Percentiles rank a stretch among this genome's conserved stretches.
Conservation (phyloP, 2,113 vertebrate genomes). For the Dolichallabes microphthalmus region DNA sequence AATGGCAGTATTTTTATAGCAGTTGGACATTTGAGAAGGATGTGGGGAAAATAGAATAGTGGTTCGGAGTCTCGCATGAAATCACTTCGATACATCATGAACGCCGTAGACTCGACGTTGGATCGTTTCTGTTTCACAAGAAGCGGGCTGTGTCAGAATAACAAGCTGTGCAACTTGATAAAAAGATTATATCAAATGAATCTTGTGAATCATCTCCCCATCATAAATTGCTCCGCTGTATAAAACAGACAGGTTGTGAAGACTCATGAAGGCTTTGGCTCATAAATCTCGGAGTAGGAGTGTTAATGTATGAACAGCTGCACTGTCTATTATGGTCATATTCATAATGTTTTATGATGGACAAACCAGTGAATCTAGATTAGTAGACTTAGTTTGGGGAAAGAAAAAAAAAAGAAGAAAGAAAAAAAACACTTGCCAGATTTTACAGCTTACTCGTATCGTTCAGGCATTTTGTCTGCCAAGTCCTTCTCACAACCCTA, state of each 20-base stretch:
- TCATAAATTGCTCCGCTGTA: not conserved
- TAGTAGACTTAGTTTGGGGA: not conserved
- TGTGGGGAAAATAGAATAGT: not conserved
- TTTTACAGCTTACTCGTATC: slow-evolving; percentile 18
- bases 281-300: slow-evolving; percentile 5
- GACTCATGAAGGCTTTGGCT: not conserved
- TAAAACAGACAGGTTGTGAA: not conserved
- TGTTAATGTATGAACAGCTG: slow-evolving; percentile 17
- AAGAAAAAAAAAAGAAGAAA: no score
- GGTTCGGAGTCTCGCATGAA: not conserved
- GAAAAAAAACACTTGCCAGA: not conserved
- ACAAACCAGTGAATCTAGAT: slow-evolving; percentile 14
- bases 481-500: slow-evolving; percentile 54
- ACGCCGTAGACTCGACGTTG: not conserved
- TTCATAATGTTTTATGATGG: slow-evolving; percentile 17
- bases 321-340: slow-evolving; percentile 11
- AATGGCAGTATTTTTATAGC: not conserved
- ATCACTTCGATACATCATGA: not conserved
- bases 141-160: not conserved
- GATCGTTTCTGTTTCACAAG: not conserved
- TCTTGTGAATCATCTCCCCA: not conserved
- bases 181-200: not conserved
- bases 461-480: slow-evolving; percentile 50
- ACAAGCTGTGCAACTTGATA: not conserved
- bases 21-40: not conserved